phyloP scores from a whole-genome alignment of 2,113 vertebrate genomes.

The Callochromis pleurospilus region DNA sequence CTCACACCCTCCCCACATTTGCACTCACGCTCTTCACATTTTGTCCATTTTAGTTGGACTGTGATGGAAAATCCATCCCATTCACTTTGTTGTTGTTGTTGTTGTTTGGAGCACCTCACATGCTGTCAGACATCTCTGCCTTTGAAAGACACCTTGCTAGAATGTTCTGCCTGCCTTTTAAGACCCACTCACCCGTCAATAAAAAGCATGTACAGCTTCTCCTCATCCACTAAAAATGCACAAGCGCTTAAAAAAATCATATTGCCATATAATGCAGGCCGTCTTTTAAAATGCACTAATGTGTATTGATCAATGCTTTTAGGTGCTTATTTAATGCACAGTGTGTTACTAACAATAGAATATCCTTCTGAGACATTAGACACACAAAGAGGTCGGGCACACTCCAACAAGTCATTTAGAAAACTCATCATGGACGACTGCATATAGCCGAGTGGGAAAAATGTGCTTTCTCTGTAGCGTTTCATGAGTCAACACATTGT shows the following conservation, averaged over 20 bases:
- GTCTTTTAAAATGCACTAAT: conserved; percentile 77
- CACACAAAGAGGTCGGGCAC: neutral
- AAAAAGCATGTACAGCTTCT: conserved; percentile 5
- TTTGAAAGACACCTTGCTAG: conserved; percentile 9
- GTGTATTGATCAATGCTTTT: conserved; percentile 78
- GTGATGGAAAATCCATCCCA: conserved; percentile 42
- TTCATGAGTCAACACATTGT: neutral
- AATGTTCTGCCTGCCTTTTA: conserved; percentile 12
- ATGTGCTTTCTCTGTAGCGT: fast-evolving
- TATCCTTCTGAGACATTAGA: neutral
- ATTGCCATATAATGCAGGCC: conserved; percentile 63
- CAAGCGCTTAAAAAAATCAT: conserved; percentile 50
- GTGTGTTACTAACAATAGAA: neutral
- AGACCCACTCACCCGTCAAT: conserved; percentile 13
- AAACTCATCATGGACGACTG: neutral
- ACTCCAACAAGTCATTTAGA: neutral
- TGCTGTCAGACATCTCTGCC: conserved; percentile 15
- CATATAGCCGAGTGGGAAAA: neutral
- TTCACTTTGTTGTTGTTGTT: conserved; percentile 48
- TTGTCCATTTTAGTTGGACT: conserved; percentile 35
- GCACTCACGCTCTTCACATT: conserved; percentile 40
- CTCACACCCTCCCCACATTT: neutral
- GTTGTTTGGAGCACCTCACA: conserved; percentile 3
- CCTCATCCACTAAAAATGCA: conserved; percentile 7
- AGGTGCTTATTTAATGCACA: neutral